Conservation (phyloP, 30 jellyfish, hydroid and myxozoan genomes). For the Hydractinia symbiolongicarpus region DNA sequence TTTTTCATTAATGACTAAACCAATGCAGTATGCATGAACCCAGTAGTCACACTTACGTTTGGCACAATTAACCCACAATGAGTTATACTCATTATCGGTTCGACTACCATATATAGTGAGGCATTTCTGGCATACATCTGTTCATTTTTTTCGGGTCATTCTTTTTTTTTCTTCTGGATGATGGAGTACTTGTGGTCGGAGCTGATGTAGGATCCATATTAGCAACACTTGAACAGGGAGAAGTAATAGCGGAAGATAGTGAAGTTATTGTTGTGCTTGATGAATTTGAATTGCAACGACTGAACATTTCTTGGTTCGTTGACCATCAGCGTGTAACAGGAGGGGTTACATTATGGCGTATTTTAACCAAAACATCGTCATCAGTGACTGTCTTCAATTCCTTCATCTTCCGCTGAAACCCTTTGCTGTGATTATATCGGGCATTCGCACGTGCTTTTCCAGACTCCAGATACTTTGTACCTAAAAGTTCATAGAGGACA, state of each 20-base stretch:
- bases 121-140: neutral
- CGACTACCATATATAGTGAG: neutral
- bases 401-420: constrained; percentile 6
- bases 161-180: too few relatives aligned
- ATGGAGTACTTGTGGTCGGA: too few relatives aligned
- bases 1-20: neutral
- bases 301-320: too few relatives aligned
- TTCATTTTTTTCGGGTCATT: too few relatives aligned
- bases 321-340: too few relatives aligned
- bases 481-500: neutral
- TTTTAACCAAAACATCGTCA: constrained; percentile 1
- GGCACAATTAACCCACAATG: constrained; percentile 10
- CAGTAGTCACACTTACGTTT: neutral
- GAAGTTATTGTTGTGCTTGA: too few relatives aligned
- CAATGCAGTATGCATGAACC: neutral
- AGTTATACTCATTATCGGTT: neutral
- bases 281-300: too few relatives aligned
- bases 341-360: neutral
- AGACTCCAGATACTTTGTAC: neutral
- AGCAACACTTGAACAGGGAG: too few relatives aligned
- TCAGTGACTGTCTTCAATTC: constrained; percentile 18
- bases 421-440: constrained; percentile 12
- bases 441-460: neutral
- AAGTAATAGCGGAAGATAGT: too few relatives aligned
- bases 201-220: too few relatives aligned